Conservation (phyloP, 2,888 invertebrate genomes). For the Mesorhabditis sp. region DNA sequence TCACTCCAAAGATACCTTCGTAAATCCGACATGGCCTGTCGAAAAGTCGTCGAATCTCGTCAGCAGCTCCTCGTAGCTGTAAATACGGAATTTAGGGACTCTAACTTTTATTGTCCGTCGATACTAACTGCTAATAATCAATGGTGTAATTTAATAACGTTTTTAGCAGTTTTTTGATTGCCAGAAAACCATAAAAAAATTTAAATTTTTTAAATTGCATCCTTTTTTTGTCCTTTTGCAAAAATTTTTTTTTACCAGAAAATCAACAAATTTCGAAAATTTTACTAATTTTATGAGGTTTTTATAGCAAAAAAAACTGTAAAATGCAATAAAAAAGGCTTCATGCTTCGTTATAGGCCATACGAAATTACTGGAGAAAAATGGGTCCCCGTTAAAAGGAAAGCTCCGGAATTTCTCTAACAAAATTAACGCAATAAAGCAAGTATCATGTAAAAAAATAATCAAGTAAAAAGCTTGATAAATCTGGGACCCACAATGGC, state of each 20-base stretch:
- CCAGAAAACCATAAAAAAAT: neutral
- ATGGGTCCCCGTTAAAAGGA: too few relatives aligned
- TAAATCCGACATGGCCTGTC: conserved; percentile 34
- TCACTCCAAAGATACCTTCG: conserved; percentile 8
- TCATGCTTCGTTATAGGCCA: too few relatives aligned
- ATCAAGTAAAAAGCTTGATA: too few relatives aligned
- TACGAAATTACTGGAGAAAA: too few relatives aligned
- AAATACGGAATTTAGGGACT: conserved; percentile 11
- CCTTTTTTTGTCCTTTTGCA: neutral
- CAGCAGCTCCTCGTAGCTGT: conserved; percentile 46
- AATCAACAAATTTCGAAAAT: conserved; percentile 10
- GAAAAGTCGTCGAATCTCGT: conserved; percentile 42
- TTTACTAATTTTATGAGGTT: neutral
- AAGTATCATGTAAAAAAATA: too few relatives aligned
- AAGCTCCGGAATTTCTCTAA: too few relatives aligned
- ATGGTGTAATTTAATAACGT: neutral
- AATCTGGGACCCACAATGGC: conserved; percentile 49
- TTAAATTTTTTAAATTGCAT: neutral
- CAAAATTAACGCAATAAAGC: too few relatives aligned
- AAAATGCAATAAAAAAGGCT: neutral
- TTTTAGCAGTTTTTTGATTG: neutral
- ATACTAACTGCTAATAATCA: too few relatives aligned
- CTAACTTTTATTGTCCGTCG: too few relatives aligned
- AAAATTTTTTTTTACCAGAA: neutral
- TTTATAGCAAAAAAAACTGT: neutral